Evolutionary conservation across 2,888 invertebrate genomes (phyloP).

Genomic region (Melanargia galathea): DNA sequence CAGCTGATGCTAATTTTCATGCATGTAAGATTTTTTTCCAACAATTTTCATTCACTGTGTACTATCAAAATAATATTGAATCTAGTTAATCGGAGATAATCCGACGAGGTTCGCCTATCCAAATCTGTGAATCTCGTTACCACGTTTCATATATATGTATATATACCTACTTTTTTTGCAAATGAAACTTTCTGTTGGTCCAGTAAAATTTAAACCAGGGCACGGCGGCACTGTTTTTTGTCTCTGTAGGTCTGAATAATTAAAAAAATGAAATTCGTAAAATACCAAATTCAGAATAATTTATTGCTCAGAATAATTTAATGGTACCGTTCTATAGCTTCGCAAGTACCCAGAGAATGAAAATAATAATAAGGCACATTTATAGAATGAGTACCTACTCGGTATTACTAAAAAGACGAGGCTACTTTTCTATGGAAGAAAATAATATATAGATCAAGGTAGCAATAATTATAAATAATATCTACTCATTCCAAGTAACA

Average conservation of each 20-base stretch:
- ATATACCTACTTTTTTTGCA: constrained; percentile 48
- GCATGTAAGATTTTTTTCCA: not conserved
- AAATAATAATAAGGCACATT: too few relatives aligned
- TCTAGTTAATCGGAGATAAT: constrained; percentile 10
- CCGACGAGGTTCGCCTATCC: constrained; percentile 25
- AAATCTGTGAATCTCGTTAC: constrained; percentile 52
- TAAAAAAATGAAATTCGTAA: not conserved
- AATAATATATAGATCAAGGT: constrained; percentile 5
- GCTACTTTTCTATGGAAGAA: not conserved
- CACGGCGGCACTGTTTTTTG: not conserved
- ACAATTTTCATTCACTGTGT: not conserved
- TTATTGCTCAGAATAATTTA: too few relatives aligned
- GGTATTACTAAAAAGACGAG: too few relatives aligned
- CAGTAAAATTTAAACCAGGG: constrained; percentile 46
- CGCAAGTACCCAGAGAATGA: too few relatives aligned
- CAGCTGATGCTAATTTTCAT: too few relatives aligned
- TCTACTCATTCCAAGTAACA: constrained; percentile 26
- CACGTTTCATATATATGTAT: constrained; percentile 48
- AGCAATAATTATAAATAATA: constrained; percentile 4
- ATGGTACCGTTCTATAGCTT: too few relatives aligned
- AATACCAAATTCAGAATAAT: not conserved
- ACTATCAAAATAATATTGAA: constrained; percentile 15
- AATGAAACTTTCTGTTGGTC: constrained; percentile 57
- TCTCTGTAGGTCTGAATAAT: not conserved
- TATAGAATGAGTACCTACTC: too few relatives aligned